A percentile compares a stretch with the other conserved stretches of the same genome.
phyloP scores from a whole-genome alignment of 1,140 invertebrate species.

The Sitobion miscanthi region DNA sequence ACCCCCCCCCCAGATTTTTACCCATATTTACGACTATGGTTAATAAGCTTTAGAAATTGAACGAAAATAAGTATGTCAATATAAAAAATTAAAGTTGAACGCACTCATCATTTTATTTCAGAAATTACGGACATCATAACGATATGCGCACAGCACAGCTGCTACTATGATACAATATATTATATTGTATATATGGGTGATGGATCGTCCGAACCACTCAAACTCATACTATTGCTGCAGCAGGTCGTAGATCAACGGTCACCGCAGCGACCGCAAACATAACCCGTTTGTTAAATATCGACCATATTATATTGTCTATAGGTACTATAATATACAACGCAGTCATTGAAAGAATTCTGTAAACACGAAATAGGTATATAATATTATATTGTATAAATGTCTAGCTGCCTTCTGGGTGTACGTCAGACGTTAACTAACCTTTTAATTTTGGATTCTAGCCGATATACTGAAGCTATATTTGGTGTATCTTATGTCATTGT shows the following conservation, averaged over 20 bases:
- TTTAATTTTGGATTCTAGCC: not conserved
- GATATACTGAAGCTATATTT: not conserved
- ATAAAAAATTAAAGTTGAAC: not conserved
- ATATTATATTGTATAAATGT: too few species aligned
- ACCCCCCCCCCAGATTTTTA: too few species aligned
- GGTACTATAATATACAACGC: not conserved
- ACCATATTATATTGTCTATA: not conserved
- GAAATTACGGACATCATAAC: not conserved
- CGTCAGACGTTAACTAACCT: not conserved
- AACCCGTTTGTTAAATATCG: not conserved
- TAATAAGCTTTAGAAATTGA: too few species aligned
- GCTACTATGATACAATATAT: not conserved
- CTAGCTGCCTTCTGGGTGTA: not conserved
- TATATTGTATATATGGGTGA: not conserved
- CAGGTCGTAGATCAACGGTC: not conserved
- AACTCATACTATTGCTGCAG: not conserved
- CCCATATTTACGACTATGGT: too few species aligned
- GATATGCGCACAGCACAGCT: not conserved
- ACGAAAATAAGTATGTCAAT: not conserved
- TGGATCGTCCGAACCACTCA: not conserved
- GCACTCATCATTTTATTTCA: not conserved
- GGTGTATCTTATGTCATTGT: too few species aligned
- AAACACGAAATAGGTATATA: not conserved
- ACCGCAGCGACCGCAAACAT: not conserved
- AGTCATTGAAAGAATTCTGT: not conserved